phyloP scores from a whole-genome alignment of 2,797 vertebrate genomes.

The Perodicticus potto region DNA sequence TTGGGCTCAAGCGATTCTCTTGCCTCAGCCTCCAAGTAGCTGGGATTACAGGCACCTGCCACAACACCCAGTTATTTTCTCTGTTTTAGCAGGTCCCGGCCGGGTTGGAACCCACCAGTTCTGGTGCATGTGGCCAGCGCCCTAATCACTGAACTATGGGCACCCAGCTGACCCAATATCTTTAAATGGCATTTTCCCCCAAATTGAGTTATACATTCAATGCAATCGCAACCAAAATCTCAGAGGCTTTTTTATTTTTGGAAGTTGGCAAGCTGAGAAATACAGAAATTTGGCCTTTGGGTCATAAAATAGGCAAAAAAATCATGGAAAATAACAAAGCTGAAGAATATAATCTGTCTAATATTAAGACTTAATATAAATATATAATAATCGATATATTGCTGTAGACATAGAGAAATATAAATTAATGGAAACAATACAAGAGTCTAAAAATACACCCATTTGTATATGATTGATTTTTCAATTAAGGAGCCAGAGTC shows the following conservation, averaged over 20 bases:
- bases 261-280: not conserved
- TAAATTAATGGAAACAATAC: not conserved
- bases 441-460: not conserved
- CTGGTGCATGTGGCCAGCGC: no score
- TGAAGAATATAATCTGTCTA: not conserved
- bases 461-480: not conserved
- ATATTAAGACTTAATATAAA: not conserved
- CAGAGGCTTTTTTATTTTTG: not conserved
- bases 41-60: no score
- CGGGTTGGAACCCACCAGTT: no score
- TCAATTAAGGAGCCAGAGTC: not conserved
- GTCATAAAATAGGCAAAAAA: not conserved
- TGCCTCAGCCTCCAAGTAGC: no score
- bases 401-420: not conserved
- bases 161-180: not conserved
- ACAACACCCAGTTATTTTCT: no score
- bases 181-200: not conserved
- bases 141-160: no score
- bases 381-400: not conserved
- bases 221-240: not conserved
- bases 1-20: no score
- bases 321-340: not conserved
- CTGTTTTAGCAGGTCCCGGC: no score
- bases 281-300: not conserved
- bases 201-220: not conserved